Percentiles rank a stretch among this genome's conserved stretches.
Conservation (phyloP, 2,113 vertebrate species). For the Petrocephalus zakoni region DNA sequence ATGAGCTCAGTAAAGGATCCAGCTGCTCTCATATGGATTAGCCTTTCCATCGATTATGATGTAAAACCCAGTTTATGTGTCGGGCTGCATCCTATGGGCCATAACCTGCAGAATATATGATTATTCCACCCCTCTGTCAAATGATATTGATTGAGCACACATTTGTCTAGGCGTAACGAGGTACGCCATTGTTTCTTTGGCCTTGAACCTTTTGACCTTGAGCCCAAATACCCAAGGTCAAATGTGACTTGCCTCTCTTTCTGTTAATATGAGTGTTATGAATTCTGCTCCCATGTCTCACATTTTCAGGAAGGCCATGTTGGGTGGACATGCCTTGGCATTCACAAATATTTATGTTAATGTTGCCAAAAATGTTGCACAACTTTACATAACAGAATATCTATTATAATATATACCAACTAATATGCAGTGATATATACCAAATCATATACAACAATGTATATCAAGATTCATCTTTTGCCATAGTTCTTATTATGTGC, state of each 20-base stretch:
- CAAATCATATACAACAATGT: not conserved
- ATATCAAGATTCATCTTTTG: not conserved
- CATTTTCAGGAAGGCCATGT: not conserved
- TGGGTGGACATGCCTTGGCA: not conserved
- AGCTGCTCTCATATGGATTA: not conserved
- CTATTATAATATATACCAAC: not conserved
- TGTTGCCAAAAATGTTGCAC: not conserved
- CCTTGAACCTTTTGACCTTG: not conserved
- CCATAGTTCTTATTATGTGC: not conserved
- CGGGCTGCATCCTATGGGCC: too few species aligned
- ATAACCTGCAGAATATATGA: not conserved
- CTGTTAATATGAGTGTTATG: not conserved
- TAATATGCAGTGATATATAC: too few species aligned
- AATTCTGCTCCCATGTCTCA: not conserved
- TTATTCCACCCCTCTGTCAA: not conserved
- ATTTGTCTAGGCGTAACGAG: not conserved
- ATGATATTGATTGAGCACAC: not conserved
- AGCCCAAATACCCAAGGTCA: not conserved
- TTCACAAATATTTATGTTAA: not conserved
- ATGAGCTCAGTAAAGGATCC: not conserved
- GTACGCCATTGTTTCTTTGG: not conserved
- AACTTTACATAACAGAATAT: not conserved
- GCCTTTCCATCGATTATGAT: not conserved
- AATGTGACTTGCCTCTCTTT: not conserved
- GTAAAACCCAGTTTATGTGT: slow-evolving; percentile 3